These are phyloP conservation scores for Tetrao urogallus DNA, from an alignment of 2,113 vertebrate genomes.

Conservation along the genomic window DNA sequence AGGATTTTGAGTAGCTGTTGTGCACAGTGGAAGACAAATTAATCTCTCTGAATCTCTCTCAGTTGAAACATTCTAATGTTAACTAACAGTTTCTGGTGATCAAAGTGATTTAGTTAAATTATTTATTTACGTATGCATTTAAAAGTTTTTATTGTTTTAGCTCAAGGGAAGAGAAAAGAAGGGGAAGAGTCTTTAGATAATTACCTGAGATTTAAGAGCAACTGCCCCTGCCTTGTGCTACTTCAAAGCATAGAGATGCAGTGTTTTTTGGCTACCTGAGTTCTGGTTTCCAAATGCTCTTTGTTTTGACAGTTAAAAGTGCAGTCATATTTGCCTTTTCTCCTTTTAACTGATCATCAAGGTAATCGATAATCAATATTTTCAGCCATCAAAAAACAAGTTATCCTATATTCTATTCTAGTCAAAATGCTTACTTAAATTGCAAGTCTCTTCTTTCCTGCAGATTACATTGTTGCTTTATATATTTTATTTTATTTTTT, in stretches of 20 bases:
- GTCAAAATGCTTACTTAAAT: not conserved
- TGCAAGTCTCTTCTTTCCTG: not conserved
- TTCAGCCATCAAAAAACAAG: not conserved
- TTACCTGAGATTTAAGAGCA: conserved; percentile 47
- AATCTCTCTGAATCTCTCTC: conserved; percentile 68
- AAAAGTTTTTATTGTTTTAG: conserved; percentile 62
- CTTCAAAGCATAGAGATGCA: not conserved
- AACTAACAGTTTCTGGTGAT: conserved; percentile 67
- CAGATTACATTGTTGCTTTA: not conserved
- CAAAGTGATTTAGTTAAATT: conserved; percentile 74
- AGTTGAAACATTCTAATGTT: conserved; percentile 73
- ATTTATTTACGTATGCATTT: conserved; percentile 74
- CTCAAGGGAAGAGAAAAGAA: not conserved
- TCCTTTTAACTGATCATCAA: not conserved
- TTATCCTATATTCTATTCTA: not conserved
- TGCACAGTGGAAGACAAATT: conserved; percentile 63
- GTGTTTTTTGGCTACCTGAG: not conserved
- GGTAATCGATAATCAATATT: not conserved
- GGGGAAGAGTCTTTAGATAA: conserved; percentile 25
- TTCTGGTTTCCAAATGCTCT: not conserved
- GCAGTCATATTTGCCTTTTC: not conserved
- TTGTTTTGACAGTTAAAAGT: not conserved
- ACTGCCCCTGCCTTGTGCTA: conserved; percentile 12
- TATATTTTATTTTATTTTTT: not conserved
- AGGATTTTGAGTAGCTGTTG: conserved; percentile 63